phyloP scores from a whole-genome alignment of 1,140 invertebrate genomes.

The Apolygus lucorum region DNA sequence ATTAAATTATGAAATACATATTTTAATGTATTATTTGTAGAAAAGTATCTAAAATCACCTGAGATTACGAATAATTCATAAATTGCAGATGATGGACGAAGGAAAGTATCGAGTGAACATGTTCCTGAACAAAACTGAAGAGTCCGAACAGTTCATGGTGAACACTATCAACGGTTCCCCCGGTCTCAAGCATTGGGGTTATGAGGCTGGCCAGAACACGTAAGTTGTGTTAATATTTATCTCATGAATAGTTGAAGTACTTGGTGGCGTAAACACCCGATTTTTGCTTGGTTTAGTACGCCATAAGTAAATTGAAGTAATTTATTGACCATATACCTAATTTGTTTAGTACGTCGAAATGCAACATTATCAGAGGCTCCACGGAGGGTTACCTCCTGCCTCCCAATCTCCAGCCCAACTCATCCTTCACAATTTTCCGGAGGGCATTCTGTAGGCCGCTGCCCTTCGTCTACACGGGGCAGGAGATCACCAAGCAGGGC shows the following conservation, averaged over 20 bases:
- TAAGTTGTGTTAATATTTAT: no score
- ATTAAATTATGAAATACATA: no score
- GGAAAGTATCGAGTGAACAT: slow-evolving; percentile 48
- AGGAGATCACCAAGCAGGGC: slow-evolving; percentile 36
- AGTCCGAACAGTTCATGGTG: slow-evolving; percentile 42
- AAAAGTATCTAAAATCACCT: no score
- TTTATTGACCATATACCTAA: no score
- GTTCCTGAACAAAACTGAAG: slow-evolving; percentile 34
- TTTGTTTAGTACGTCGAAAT: no score
- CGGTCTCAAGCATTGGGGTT: slow-evolving; percentile 50
- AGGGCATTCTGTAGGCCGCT: slow-evolving; percentile 58
- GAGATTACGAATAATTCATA: no score
- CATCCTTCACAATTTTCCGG: slow-evolving; percentile 50
- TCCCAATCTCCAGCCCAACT: slow-evolving; percentile 43
- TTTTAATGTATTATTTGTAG: no score
- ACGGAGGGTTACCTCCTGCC: slow-evolving; percentile 49
- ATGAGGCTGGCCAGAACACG: slow-evolving; percentile 21
- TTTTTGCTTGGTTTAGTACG: no score
- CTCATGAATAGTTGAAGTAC: no score
- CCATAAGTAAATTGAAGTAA: no score
- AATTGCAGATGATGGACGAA: slow-evolving; percentile 49
- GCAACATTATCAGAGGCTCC: slow-evolving; percentile 19
- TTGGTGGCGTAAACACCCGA: no score
- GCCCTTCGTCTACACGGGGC: slow-evolving; percentile 44
- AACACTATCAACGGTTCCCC: slow-evolving; percentile 48